Evolutionary conservation across 2,113 vertebrate genomes (phyloP).

Genomic region (human (Homo sapiens)): GRCh38 chr1:156482001-156482500

Average conservation of each 20-base stretch:
- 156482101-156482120: not conserved
- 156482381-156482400: not conserved
- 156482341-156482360: not conserved
- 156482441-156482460: constrained; percentile 96
- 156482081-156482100: not conserved
- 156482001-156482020: not conserved
- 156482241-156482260: not conserved
- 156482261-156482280: not conserved
- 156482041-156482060: not conserved
- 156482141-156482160: not conserved
- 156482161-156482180: not conserved
- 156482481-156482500: constrained; percentile 96
- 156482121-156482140: not conserved
- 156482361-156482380: not conserved
- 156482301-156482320: not conserved
- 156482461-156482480: constrained; percentile 97
- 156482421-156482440: constrained; percentile 84
- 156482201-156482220: not conserved
- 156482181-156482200: not conserved
- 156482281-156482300: not conserved
- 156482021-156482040: not conserved
- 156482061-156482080: not conserved
- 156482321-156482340: not conserved
- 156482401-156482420: not conserved
- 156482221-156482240: not conserved